Percentiles rank a stretch among this genome's conserved stretches.
Evolutionary conservation across 2,113 vertebrate genomes (phyloP).

Genomic region (Epinephelus cyanopodus): DNA sequence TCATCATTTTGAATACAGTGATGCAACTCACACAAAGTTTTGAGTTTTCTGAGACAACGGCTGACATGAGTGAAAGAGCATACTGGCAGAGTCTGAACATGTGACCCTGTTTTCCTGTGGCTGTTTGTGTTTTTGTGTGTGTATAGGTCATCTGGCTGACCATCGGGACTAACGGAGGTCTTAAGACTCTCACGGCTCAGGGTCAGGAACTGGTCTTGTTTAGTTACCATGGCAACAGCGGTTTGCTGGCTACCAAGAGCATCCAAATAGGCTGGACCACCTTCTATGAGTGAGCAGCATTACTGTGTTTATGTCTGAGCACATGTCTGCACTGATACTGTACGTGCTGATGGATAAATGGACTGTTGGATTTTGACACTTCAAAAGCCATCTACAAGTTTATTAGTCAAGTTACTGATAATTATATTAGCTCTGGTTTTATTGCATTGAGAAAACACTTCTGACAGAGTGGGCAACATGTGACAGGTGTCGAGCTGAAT

Average conservation of each 20-base stretch:
- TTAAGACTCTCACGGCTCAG: constrained; percentile 96
- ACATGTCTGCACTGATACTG: not conserved
- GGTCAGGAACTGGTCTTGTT: constrained; percentile 95
- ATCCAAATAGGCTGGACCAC: constrained; percentile 99
- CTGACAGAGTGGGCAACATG: not conserved
- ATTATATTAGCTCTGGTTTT: not conserved
- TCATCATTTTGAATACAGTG: not conserved
- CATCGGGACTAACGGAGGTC: constrained; percentile 95
- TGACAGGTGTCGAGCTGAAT: not conserved
- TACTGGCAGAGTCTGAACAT: not conserved
- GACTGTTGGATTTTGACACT: not conserved
- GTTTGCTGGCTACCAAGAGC: constrained; percentile 96
- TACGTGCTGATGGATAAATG: not conserved
- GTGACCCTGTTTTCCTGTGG: not conserved
- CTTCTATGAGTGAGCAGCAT: constrained; percentile 95
- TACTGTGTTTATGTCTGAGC: not conserved
- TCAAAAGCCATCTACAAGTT: not conserved
- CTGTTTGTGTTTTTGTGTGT: not conserved
- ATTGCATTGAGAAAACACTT: not conserved
- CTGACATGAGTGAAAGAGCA: not conserved
- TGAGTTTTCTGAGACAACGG: not conserved
- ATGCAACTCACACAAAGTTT: not conserved
- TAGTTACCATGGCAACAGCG: constrained; percentile 97
- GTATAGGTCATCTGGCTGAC: constrained; percentile 94
- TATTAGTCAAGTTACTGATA: not conserved